A percentile compares a stretch with the other conserved stretches of the same genome.
Evolutionary conservation across 2,888 invertebrate genomes (phyloP).

Genomic region (Polylopha cassiicola): DNA sequence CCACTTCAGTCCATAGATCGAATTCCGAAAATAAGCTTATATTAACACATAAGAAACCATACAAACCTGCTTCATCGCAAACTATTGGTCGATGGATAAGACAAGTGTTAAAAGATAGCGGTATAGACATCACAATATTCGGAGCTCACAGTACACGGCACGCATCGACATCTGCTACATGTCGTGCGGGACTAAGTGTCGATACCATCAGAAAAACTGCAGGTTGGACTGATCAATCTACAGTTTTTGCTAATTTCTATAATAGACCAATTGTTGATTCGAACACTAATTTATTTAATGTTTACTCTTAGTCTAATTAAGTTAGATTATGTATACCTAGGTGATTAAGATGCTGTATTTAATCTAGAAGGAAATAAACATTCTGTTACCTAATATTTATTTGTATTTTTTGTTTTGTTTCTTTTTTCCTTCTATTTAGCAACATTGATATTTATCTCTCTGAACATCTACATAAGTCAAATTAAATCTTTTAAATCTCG

Average conservation of each 20-base stretch:
- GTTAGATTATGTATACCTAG: no score
- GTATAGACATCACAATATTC: slow-evolving; percentile 11
- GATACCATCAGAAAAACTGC: slow-evolving; percentile 5
- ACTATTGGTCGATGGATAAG: slow-evolving; percentile 22
- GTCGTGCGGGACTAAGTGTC: background rate
- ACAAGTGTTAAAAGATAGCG: slow-evolving; percentile 4
- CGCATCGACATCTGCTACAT: background rate
- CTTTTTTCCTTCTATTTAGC: no score
- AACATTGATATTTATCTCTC: no score
- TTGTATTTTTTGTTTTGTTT: no score
- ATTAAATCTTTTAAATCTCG: no score
- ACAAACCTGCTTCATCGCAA: slow-evolving; percentile 13
- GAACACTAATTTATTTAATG: no score
- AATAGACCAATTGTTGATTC: no score
- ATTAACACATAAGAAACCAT: slow-evolving; percentile 14
- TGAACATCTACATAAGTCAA: no score
- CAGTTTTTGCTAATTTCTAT: background rate
- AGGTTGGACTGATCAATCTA: background rate
- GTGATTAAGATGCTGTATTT: no score
- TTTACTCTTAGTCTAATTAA: no score
- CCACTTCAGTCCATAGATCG: slow-evolving; percentile 1
- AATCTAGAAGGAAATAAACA: no score
- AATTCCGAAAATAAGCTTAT: background rate
- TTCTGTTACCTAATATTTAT: no score
- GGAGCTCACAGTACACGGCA: slow-evolving; percentile 20